Base-by-base conservation (phyloP, 2,113 vertebrate genomes). In the Arenaria interpres region DNA sequence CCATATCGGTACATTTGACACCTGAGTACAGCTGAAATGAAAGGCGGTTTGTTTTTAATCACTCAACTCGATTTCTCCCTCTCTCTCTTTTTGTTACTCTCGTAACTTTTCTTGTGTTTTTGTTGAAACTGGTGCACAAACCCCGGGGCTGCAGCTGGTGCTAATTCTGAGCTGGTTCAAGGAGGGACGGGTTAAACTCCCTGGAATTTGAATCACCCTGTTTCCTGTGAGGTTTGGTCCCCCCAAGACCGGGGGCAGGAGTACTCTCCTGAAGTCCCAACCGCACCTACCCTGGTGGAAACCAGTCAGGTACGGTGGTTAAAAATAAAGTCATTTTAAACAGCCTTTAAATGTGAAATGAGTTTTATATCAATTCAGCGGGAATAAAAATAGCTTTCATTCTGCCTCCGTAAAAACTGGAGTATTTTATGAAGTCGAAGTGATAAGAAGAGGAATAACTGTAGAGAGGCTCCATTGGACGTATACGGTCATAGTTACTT, bases 81-180 rank as follows among this genome's bases (percentile, higher is more conserved):
- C 7, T 54, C 51, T 11, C 37, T 12, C 16, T 23, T 50, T 45
- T 35, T 18, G 2, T 21, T 57, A 21, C 43, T 66, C 43, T 54
- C 32, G 45, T 48, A 39, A 62, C 60, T 37, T 60, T 25, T 39
- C 15, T 25, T 27, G 60, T 37, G 17, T 7, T n/a, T 57, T 23
- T 80, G 43, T n/a, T 41, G 54, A 73, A 71, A 48, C 54, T 50
- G 39, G 59, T 5, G 14, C 68, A 19, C 51, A 28, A 28, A 39
- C 19, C 4, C 11, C 8, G 9, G 8, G 14, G 27, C 75, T 84
- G 87, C 77, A 59, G 37, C 87, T 77, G 87, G 63, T 41, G 7
- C 12, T 25, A 4, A 43, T 69, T 77, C 24, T 3, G 15, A 12
- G 13, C 27, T 28, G 10, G 1, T 17, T 0, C 32, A 41, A 20